phyloP scores from a whole-genome alignment of 2,888 invertebrate species.

The Theretra japonica region DNA sequence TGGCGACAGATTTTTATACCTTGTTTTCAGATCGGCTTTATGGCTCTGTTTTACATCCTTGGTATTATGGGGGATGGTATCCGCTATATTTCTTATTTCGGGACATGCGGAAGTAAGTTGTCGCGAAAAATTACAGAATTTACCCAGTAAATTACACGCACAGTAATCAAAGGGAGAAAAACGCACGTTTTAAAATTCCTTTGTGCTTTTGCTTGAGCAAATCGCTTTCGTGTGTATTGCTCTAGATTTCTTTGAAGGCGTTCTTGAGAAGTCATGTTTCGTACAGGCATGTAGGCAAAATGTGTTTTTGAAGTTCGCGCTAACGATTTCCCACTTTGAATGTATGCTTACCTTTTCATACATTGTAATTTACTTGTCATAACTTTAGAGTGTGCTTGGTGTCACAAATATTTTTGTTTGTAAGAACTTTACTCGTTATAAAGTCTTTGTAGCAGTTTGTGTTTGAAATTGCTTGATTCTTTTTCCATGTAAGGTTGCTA shows the following conservation, averaged over 20 bases:
- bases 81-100: conserved; percentile 84
- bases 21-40: conserved; percentile 77
- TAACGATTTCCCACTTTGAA: conserved; percentile 20
- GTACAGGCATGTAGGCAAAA: conserved; percentile 19
- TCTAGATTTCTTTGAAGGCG: conserved; percentile 49
- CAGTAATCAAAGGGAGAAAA: conserved; percentile 42
- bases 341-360: conserved; percentile 18
- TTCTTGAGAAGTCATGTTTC: conserved; percentile 31
- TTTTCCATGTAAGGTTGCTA: not conserved
- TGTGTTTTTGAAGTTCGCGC: conserved; percentile 21
- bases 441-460: not conserved
- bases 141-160: conserved; percentile 39
- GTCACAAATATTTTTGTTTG: conserved; percentile 9
- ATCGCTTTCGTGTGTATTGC: conserved; percentile 48
- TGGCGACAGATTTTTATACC: conserved; percentile 27
- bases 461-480: not conserved
- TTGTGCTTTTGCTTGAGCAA: conserved; percentile 44
- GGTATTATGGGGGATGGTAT: conserved; percentile 85
- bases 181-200: conserved; percentile 40
- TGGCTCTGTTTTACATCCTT: conserved; percentile 85
- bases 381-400: not conserved
- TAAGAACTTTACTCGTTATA: conserved; percentile 13
- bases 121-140: conserved; percentile 29
- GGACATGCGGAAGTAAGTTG: conserved; percentile 86
- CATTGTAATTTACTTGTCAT: conserved; percentile 12